Evolutionary conservation across 2,888 invertebrate species (phyloP), one percentile per base, ranked within the genome.

Genomic region (Geophilus truncorum): DNA sequence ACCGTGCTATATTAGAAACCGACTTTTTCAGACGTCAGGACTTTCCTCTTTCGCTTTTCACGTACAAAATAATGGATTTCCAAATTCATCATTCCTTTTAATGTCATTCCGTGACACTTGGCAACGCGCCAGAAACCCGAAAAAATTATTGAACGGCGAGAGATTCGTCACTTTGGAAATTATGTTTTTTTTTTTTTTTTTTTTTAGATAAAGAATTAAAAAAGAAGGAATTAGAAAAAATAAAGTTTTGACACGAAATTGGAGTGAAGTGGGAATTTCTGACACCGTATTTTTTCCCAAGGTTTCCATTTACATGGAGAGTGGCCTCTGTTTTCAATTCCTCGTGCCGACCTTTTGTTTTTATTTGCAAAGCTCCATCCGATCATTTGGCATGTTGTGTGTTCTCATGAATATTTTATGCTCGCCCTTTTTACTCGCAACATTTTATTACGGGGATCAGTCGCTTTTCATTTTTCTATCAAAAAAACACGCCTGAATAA

Each of bases 371-470:
- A 25, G 70, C 28, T 28, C 25, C 28, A 70, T 25, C 23, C 70
- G 70, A 70, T 70, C 70, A 28, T 70, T 28, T 70, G 1, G 10
- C 70, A 28, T 70, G 62, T 62, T 62, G 10, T 70, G 25, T 25
- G 28, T 15, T 70, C 70, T 70, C 70, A 70, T 70, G 70, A 70
- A 70, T 70, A 70, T 70, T 70, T 70, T 70, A 70, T 28, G 10
- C 10, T 10, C 15, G 2, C 1, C 28, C 70, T 4, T 28, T 70
- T 70, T 70, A 70, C 28, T 25, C 15, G 28, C 28, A 70, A 70
- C 70, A 70, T 70, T 70, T 70, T 70, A 25, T 70, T 70, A 70
- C 70, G 10, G 70, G 23, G 70, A 70, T 70, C 70, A 28, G 70
- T 70, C 28, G 25, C 25, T 70, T 70, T 51, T 28, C 70, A 70